phyloP scores from a whole-genome alignment of 2,113 vertebrate species.

The Seriola dumerili region DNA sequence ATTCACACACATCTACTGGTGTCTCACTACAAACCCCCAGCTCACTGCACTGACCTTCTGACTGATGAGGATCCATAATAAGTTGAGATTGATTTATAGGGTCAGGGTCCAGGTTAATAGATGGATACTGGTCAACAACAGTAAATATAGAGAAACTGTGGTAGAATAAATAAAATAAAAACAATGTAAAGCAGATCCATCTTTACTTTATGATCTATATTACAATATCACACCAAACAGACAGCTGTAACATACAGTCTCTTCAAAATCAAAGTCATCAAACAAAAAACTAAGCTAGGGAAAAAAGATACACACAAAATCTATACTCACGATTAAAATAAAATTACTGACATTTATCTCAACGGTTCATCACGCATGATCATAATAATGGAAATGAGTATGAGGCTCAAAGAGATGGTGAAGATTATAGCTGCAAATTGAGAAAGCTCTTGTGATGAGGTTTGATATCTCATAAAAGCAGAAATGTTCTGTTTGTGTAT shows the following conservation, averaged over 20 bases:
- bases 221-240: slow-evolving; percentile 19
- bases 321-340: background rate
- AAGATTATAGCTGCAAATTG: background rate
- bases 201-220: slow-evolving; percentile 10
- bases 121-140: background rate
- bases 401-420: background rate
- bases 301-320: background rate
- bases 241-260: background rate
- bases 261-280: slow-evolving; percentile 1
- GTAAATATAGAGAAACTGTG: background rate
- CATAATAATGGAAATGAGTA: slow-evolving; percentile 10
- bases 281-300: background rate
- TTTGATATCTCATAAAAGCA: background rate
- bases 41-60: slow-evolving; percentile 11
- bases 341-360: slow-evolving; percentile 4
- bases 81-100: background rate
- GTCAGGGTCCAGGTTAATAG: background rate
- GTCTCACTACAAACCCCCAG: slow-evolving; percentile 8
- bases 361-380: background rate
- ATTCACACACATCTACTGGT: background rate
- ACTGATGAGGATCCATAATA: background rate
- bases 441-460: background rate
- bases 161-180: background rate
- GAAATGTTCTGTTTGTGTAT: background rate
- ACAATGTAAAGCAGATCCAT: background rate